phyloP scores from a whole-genome alignment of 2,888 invertebrate genomes.

The Calliphora vomitoria region DNA sequence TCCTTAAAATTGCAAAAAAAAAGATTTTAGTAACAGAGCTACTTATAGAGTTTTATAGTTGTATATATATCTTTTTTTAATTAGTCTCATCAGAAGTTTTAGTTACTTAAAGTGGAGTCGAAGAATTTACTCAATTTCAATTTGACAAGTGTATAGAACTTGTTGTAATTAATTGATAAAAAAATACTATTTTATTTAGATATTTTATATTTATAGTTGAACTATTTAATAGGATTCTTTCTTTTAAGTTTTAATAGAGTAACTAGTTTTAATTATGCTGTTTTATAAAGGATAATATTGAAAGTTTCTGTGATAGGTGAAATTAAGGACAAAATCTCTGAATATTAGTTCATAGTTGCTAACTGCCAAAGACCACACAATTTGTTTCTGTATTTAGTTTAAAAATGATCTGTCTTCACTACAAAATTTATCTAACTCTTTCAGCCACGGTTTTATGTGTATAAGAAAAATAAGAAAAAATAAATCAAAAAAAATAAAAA shows the following conservation, averaged over 20 bases:
- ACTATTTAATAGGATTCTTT: neutral
- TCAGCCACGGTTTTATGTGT: no score
- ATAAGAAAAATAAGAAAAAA: no score
- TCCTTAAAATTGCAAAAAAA: constrained; percentile 34
- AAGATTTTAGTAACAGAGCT: constrained; percentile 2
- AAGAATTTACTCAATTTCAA: neutral
- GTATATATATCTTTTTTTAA: constrained; percentile 43
- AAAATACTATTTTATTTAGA: no score
- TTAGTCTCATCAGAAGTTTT: constrained; percentile 24
- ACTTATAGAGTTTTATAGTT: constrained; percentile 29
- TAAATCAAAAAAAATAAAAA: no score
- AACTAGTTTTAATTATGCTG: neutral
- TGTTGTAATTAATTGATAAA: constrained; percentile 6
- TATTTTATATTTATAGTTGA: neutral
- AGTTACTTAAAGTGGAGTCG: constrained; percentile 11
- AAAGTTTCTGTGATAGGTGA: no score
- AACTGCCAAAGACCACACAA: no score
- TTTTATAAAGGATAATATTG: no score
- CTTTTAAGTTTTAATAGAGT: neutral
- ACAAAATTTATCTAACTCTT: no score
- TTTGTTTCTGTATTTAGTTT: no score
- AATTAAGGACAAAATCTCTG: no score
- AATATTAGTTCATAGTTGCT: no score
- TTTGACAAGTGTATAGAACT: neutral
- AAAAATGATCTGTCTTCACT: no score